These are phyloP conservation scores for Noctua comes DNA, from an alignment of 2,888 invertebrate species.

Conservation along the genomic window DNA sequence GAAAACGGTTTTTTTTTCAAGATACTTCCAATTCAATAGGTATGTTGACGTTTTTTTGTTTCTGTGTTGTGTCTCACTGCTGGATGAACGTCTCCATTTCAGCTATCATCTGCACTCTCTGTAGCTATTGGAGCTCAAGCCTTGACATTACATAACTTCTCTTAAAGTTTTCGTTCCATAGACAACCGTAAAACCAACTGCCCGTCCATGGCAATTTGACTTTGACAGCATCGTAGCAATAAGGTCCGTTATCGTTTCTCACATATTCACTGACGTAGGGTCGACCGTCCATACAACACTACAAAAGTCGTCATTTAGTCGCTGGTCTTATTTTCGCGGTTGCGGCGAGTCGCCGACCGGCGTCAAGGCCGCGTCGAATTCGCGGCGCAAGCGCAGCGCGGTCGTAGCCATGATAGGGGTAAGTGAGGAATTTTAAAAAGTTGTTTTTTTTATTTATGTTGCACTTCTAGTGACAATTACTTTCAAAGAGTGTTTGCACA, in stretches of 20 bases:
- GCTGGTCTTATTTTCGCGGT: conserved; percentile 63
- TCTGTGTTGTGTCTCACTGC: neutral
- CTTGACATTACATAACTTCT: neutral
- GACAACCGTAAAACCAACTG: neutral
- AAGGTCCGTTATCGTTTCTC: neutral
- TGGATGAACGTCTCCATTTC: neutral
- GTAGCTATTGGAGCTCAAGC: neutral
- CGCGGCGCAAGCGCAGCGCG: conserved; percentile 55
- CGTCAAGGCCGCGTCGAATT: conserved; percentile 87
- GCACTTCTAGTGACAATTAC: neutral
- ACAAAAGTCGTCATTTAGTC: conserved; percentile 65
- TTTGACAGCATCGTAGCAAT: neutral
- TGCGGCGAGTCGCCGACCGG: conserved; percentile 81
- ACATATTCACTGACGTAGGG: neutral
- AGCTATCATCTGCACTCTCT: neutral
- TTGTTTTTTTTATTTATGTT: neutral
- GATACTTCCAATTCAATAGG: neutral
- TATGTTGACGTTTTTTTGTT: neutral
- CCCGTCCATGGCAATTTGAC: neutral
- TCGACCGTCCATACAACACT: conserved; percentile 12
- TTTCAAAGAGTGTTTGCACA: neutral
- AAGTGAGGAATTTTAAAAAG: neutral
- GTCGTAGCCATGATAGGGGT: neutral
- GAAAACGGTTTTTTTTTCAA: neutral
- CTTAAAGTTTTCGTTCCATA: neutral